These are phyloP conservation scores for Arothron firmamentum DNA, from an alignment of 2,113 vertebrate species.

Conservation along the genomic window DNA sequence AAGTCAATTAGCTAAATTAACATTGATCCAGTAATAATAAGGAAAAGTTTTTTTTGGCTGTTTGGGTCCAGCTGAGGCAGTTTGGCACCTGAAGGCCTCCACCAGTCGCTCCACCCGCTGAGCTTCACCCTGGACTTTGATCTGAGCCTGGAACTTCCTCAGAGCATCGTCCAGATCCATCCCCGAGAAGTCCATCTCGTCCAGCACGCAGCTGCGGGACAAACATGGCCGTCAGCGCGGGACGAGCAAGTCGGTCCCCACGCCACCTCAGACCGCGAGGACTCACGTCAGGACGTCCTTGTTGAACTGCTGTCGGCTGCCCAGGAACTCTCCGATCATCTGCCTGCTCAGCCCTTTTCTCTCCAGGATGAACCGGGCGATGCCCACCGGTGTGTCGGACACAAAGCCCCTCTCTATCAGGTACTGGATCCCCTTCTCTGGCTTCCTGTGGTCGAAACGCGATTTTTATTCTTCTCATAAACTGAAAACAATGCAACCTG, in stretches of 20 bases:
- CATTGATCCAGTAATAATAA: too few species aligned
- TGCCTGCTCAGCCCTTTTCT: conserved; percentile 91
- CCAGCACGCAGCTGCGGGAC: conserved; percentile 84
- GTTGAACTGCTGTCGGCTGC: conserved; percentile 94
- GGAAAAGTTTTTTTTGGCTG: too few species aligned
- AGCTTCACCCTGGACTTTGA: conserved; percentile 92
- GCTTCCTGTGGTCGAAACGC: conserved; percentile 78
- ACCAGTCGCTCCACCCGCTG: conserved; percentile 93
- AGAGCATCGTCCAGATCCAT: conserved; percentile 94
- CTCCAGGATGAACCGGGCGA: conserved; percentile 93
- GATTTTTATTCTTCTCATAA: neutral
- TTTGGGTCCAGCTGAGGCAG: neutral
- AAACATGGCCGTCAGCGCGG: neutral
- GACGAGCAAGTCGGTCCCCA: neutral
- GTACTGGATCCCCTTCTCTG: conserved; percentile 95
- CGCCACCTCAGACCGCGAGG: too few species aligned
- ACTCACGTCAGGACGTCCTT: conserved; percentile 91
- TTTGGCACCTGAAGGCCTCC: conserved; percentile 88
- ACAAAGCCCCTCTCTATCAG: conserved; percentile 91
- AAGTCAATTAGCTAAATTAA: too few species aligned
- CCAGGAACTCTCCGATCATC: conserved; percentile 97
- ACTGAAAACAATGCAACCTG: too few species aligned
- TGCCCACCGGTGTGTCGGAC: conserved; percentile 89
- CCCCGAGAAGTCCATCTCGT: conserved; percentile 95
- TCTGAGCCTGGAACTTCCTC: conserved; percentile 92